A percentile compares a stretch with the other conserved stretches of the same genome.
Conservation (phyloP, 1,140 invertebrate species). For the Psilanteris sp. region DNA sequence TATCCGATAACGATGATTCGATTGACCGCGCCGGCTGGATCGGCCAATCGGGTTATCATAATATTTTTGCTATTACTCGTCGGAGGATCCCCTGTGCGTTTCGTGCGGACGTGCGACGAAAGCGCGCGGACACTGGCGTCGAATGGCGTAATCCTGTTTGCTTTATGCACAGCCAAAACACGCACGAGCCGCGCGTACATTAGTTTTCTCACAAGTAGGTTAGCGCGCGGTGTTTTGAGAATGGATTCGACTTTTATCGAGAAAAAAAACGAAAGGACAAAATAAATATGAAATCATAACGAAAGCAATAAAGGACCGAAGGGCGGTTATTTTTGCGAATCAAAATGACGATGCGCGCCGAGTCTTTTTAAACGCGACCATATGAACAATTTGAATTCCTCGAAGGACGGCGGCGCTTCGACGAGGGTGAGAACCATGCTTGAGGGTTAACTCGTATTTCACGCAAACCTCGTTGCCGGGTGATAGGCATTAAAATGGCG, state of each 20-base stretch:
- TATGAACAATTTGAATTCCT: slow-evolving; percentile 76
- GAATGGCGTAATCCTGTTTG: slow-evolving; percentile 60
- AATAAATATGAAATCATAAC: too few species aligned
- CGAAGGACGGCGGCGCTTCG: slow-evolving; percentile 73
- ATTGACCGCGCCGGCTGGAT: slow-evolving; percentile 59
- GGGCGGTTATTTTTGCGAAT: slow-evolving; percentile 4
- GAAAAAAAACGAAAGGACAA: too few species aligned
- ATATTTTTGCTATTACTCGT: slow-evolving; percentile 66
- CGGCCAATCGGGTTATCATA: slow-evolving; percentile 68
- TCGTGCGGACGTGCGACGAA: slow-evolving; percentile 58
- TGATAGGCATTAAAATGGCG: slow-evolving; percentile 78
- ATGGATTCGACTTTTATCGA: too few species aligned
- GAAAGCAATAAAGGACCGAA: too few species aligned
- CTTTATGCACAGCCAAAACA: slow-evolving; percentile 38
- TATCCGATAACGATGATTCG: slow-evolving; percentile 68
- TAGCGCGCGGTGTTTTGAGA: slow-evolving; percentile 39
- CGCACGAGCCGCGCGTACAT: not conserved
- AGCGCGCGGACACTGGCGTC: slow-evolving; percentile 49
- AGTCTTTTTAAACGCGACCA: slow-evolving; percentile 73
- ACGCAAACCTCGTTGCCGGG: slow-evolving; percentile 73
- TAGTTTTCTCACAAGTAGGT: slow-evolving; percentile 22
- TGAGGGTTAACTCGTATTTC: slow-evolving; percentile 76
- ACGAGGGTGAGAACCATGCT: slow-evolving; percentile 72
- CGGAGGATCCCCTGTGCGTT: slow-evolving; percentile 49
- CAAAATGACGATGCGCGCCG: slow-evolving; percentile 10